phyloP scores from a whole-genome alignment of 2,113 vertebrate species.

The Neomonachus schauinslandi region DNA sequence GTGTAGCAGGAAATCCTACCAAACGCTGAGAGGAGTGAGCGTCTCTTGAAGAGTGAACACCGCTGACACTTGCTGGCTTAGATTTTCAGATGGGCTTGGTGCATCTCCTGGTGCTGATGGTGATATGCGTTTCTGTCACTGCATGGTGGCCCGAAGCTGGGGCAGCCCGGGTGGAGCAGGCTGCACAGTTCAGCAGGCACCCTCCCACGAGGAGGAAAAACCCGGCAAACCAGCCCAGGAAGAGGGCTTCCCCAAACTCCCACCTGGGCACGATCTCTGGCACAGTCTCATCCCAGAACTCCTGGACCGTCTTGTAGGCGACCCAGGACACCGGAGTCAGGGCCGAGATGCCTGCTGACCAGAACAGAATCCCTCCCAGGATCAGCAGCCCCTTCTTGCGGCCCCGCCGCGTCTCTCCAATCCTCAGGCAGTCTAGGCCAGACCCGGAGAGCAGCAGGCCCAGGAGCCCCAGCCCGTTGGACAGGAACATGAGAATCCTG shows the following conservation, averaged over 20 bases:
- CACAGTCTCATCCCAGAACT: constrained; percentile 94
- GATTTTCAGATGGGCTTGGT: constrained; percentile 23
- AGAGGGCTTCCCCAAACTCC: constrained; percentile 96
- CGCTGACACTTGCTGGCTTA: background rate
- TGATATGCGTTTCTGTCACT: constrained; percentile 65
- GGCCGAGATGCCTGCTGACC: constrained; percentile 89
- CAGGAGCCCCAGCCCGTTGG: constrained; percentile 88
- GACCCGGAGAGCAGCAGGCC: constrained; percentile 88
- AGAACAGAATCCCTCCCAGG: constrained; percentile 88
- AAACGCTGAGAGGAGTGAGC: background rate
- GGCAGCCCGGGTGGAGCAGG: constrained; percentile 65
- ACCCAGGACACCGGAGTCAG: constrained; percentile 93
- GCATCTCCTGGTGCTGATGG: constrained; percentile 63
- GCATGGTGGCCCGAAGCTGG: background rate
- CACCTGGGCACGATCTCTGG: constrained; percentile 95
- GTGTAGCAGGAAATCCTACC: background rate
- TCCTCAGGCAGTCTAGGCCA: constrained; percentile 90
- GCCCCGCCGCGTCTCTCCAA: constrained; percentile 80
- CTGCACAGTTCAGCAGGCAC: constrained; percentile 87
- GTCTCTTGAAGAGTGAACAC: background rate
- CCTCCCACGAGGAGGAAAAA: constrained; percentile 93
- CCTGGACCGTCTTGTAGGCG: constrained; percentile 93
- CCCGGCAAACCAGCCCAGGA: constrained; percentile 95
- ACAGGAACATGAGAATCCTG: constrained; percentile 89
- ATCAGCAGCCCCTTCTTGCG: constrained; percentile 89